phyloP scores from a whole-genome alignment of 2,797 vertebrate genomes.

The Muscicapa striata region DNA sequence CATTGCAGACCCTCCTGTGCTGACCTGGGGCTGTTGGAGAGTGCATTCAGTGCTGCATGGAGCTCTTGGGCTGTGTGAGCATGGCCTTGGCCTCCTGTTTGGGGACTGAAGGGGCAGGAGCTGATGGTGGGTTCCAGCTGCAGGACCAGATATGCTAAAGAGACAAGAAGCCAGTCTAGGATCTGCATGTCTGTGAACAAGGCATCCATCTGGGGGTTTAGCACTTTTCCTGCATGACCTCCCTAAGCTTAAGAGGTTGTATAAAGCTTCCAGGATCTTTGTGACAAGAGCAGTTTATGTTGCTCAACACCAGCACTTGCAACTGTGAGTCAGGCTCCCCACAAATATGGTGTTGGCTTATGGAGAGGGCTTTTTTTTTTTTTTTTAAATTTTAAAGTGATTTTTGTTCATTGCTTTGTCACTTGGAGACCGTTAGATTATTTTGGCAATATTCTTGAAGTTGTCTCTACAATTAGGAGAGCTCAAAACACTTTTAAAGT shows the following conservation, averaged over 20 bases:
- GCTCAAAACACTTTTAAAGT: slow-evolving; percentile 32
- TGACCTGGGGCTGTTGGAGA: neutral
- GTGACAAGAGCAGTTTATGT: neutral
- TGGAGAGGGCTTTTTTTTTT: neutral
- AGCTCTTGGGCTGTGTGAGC: neutral
- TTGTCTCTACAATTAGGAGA: slow-evolving; percentile 10
- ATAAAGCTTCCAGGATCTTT: neutral
- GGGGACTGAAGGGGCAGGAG: neutral
- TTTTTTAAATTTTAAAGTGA: neutral
- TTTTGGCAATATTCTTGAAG: slow-evolving; percentile 39
- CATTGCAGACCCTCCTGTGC: rapidly evolving
- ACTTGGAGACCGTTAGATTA: slow-evolving; percentile 28
- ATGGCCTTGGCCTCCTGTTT: neutral
- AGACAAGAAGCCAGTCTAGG: neutral
- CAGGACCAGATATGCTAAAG: neutral
- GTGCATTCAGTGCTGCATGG: rapidly evolving
- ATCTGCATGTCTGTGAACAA: neutral
- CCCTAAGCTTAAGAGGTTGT: neutral
- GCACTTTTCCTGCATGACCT: neutral
- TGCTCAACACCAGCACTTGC: neutral
- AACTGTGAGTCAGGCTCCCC: neutral
- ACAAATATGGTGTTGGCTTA: neutral
- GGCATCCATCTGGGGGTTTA: neutral
- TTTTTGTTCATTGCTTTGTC: neutral
- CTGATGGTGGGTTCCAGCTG: neutral